Percentiles rank a stretch among this genome's conserved stretches.
Conservation (phyloP, 2,113 vertebrate genomes). For the Solea solea region DNA sequence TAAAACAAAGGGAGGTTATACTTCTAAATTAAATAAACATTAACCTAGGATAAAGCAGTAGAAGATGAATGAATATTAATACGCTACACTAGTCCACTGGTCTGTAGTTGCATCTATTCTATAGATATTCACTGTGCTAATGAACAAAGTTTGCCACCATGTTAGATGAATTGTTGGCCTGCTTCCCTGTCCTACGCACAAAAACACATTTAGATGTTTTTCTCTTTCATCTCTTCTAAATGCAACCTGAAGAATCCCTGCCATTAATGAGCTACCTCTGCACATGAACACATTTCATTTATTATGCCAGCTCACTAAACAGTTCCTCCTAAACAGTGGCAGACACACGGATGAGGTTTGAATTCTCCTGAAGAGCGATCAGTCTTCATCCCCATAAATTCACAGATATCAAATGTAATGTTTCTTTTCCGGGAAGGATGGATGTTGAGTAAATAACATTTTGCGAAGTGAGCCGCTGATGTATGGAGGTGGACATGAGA, state of each 20-base stretch:
- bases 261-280: slow-evolving; percentile 24
- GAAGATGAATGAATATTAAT: background rate
- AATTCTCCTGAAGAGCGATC: slow-evolving; percentile 28
- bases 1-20: no score
- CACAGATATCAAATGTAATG: slow-evolving; percentile 61
- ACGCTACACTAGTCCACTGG: background rate
- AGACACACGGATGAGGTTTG: slow-evolving; percentile 24
- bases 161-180: background rate
- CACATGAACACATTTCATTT: slow-evolving; percentile 16
- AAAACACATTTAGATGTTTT: slow-evolving; percentile 2
- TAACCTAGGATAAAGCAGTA: no score
- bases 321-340: slow-evolving; percentile 32
- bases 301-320: slow-evolving; percentile 32
- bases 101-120: background rate
- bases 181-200: background rate
- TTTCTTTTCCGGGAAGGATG: slow-evolving; percentile 32
- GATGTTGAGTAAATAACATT: slow-evolving; percentile 62
- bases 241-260: background rate
- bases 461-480: slow-evolving; percentile 59
- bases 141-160: background rate
- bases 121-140: background rate
- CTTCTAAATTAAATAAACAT: no score
- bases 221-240: slow-evolving; percentile 14
- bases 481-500: slow-evolving; percentile 75
- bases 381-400: slow-evolving; percentile 45